Percentiles rank a stretch among this genome's conserved stretches.
Evolutionary conservation across 2,113 vertebrate genomes (phyloP).

Genomic region (Macrotus californicus): DNA sequence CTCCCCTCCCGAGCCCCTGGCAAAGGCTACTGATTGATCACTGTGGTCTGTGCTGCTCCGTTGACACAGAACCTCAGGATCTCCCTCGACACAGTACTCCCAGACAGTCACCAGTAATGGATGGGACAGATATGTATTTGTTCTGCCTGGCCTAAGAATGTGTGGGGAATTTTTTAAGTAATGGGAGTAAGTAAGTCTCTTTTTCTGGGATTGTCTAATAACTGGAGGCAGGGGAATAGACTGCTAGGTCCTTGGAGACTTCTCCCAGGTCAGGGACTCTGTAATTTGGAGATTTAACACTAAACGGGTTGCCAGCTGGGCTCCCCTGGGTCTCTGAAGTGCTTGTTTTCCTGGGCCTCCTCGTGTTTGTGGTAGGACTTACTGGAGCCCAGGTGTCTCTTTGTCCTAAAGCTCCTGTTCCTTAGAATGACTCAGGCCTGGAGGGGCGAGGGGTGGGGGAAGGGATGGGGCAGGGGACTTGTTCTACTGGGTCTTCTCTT

Average conservation of each 20-base stretch:
- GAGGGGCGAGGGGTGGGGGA: neutral
- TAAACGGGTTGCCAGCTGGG: neutral
- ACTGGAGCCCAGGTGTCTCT: neutral
- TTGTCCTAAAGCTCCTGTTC: neutral
- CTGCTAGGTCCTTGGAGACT: neutral
- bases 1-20: neutral
- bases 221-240: neutral
- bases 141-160: neutral
- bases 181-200: neutral
- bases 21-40: neutral
- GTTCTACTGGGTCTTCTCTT: neutral
- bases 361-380: neutral
- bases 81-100: neutral
- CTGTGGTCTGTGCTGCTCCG: neutral
- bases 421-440: neutral
- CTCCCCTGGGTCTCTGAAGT: neutral
- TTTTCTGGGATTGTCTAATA: neutral
- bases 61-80: neutral
- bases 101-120: neutral
- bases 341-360: neutral
- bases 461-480: neutral
- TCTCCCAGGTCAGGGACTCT: neutral
- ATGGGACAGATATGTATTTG: neutral
- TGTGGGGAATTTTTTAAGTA: neutral
- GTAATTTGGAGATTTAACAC: neutral